Conservation (phyloP, 2,888 invertebrate species). For the Dysmachus trigonus region DNA sequence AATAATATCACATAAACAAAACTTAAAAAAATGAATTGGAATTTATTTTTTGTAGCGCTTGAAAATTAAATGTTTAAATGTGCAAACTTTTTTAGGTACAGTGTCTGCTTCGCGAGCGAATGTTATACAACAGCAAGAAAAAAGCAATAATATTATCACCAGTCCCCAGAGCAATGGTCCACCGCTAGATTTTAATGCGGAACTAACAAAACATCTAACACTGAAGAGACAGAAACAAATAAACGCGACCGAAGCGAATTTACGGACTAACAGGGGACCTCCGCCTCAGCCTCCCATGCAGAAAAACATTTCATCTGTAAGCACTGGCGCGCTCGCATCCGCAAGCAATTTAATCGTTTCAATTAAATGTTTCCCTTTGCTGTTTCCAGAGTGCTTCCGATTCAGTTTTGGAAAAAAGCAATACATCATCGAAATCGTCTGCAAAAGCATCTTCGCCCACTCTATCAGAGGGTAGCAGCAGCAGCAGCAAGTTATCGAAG, state of each 20-base stretch:
- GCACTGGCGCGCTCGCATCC: conserved; percentile 41
- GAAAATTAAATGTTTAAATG: not conserved
- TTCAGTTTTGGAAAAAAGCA: conserved; percentile 66
- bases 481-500: conserved; percentile 48
- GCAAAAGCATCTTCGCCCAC: conserved; percentile 60
- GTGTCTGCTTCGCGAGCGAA: conserved; percentile 10
- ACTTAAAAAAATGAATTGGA: not conserved
- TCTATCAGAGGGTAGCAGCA: conserved; percentile 59
- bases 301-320: conserved; percentile 72
- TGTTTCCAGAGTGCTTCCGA: conserved; percentile 71
- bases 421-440: conserved; percentile 55
- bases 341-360: not conserved
- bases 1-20: not conserved
- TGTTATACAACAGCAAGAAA: conserved; percentile 33
- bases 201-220: conserved; percentile 63
- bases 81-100: conserved; percentile 1
- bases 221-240: conserved; percentile 56
- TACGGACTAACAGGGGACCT: conserved; percentile 72
- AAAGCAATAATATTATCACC: not conserved
- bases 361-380: conserved; percentile 39
- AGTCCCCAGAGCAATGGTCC: conserved; percentile 49
- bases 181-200: conserved; percentile 63
- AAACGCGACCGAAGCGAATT: conserved; percentile 63
- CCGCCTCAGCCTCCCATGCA: conserved; percentile 86
- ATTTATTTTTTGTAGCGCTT: not conserved